Evolutionary conservation across 2,113 vertebrate genomes (phyloP).

Genomic region (Sinocyclocheilus maitianheensis): DNA sequence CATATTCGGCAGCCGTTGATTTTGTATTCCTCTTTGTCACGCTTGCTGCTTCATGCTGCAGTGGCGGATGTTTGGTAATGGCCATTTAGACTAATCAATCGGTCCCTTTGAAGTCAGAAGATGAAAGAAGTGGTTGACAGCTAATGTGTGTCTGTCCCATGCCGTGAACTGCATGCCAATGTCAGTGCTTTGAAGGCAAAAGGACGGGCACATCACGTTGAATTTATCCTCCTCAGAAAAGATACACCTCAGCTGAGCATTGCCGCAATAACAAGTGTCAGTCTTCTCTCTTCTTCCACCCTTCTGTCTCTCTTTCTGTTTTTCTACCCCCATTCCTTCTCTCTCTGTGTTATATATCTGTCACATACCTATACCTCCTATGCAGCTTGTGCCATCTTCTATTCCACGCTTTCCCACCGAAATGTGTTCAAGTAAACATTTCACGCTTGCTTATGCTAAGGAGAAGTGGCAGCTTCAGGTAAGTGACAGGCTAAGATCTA

Average conservation of each 20-base stretch:
- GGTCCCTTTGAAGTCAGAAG: constrained; percentile 77
- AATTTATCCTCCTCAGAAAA: constrained; percentile 69
- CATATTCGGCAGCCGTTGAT: constrained; percentile 63
- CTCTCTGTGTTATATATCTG: constrained; percentile 72
- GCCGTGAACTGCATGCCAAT: constrained; percentile 77
- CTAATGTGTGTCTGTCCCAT: constrained; percentile 74
- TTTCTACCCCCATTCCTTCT: constrained; percentile 58
- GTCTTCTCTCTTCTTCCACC: constrained; percentile 41
- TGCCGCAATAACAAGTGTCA: constrained; percentile 69
- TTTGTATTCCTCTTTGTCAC: constrained; percentile 68
- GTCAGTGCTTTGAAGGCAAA: constrained; percentile 73
- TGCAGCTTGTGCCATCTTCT: constrained; percentile 71
- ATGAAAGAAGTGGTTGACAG: constrained; percentile 80
- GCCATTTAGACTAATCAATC: constrained; percentile 83
- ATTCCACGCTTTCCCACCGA: constrained; percentile 70
- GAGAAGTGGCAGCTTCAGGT: constrained; percentile 75
- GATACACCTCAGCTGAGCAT: constrained; percentile 65
- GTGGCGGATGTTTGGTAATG: constrained; percentile 77
- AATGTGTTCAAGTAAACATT: constrained; percentile 79
- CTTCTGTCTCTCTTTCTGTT: constrained; percentile 48
- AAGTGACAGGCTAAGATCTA: constrained; percentile 72
- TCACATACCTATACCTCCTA: constrained; percentile 70
- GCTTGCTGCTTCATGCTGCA: constrained; percentile 67
- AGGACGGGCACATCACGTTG: constrained; percentile 66
- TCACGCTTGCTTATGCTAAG: constrained; percentile 77